A percentile compares a stretch with the other conserved stretches of the same genome.
phyloP scores from a whole-genome alignment of 1,140 invertebrate species.

The Paraescarpia echinospica region DNA sequence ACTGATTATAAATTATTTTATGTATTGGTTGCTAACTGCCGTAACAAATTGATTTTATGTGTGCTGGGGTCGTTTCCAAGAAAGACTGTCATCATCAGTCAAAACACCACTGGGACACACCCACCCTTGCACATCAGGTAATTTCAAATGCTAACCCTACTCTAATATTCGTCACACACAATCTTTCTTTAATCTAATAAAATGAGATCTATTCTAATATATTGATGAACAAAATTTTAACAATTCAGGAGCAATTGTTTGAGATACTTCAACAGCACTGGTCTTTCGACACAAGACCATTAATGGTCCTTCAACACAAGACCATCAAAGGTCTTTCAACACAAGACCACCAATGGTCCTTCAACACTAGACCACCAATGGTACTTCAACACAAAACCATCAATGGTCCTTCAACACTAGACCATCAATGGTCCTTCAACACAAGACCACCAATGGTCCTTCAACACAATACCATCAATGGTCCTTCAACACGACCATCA shows the following conservation, averaged over 20 bases:
- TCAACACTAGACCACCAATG: background rate
- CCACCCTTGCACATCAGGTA: background rate
- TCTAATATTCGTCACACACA: background rate
- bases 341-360: background rate
- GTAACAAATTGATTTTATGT: background rate
- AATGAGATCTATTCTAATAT: background rate
- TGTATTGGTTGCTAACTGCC: no score
- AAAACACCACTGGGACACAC: background rate
- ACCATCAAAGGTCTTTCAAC: background rate
- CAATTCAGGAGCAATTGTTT: no score
- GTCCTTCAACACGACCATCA: no score
- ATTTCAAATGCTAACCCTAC: background rate
- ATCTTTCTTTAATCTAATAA: background rate
- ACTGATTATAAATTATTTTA: no score
- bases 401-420: background rate
- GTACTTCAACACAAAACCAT: background rate
- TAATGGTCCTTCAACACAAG: background rate
- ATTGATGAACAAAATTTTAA: background rate
- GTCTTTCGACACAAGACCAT: no score
- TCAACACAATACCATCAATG: no score
- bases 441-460: background rate
- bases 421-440: background rate
- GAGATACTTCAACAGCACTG: no score
- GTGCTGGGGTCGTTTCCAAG: background rate
- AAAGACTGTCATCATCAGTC: background rate